Percentiles rank a stretch among this genome's conserved stretches.
These are phyloP conservation scores for Synergus umbraculus DNA, from an alignment of 2,888 invertebrate genomes.

Conservation along the genomic window DNA sequence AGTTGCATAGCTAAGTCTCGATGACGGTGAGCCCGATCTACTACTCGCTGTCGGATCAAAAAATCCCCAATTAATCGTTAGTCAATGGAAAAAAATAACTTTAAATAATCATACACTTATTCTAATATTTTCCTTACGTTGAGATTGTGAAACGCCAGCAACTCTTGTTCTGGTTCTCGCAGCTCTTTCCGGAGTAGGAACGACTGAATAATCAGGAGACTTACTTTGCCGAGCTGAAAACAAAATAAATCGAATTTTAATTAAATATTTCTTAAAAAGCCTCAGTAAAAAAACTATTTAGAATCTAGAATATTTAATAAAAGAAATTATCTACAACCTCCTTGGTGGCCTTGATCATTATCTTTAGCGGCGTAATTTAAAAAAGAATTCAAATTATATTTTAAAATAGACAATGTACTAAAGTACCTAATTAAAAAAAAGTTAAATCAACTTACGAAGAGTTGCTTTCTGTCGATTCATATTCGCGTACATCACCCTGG, in stretches of 20 bases:
- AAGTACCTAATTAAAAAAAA: neutral
- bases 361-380: conserved; percentile 10
- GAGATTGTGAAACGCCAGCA: conserved; percentile 92
- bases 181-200: conserved; percentile 82
- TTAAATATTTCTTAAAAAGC: no score
- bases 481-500: conserved; percentile 89
- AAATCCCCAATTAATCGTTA: conserved; percentile 1
- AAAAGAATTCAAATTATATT: neutral
- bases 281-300: conserved; percentile 29
- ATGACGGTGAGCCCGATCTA: conserved; percentile 95
- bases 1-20: conserved; percentile 87
- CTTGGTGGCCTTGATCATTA: conserved; percentile 1
- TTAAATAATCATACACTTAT: neutral
- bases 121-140: conserved; percentile 84
- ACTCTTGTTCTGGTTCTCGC: conserved; percentile 82
- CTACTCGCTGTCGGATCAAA: conserved; percentile 86
- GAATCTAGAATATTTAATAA: conserved; percentile 2
- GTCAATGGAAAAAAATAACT: neutral
- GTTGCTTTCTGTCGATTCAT: conserved; percentile 88
- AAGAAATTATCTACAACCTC: conserved; percentile 11
- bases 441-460: conserved; percentile 83
- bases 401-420: neutral
- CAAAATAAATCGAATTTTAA: conserved; percentile 30
- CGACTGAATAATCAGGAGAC: conserved; percentile 79
- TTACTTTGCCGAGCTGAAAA: conserved; percentile 83